Percentiles rank a stretch among this genome's conserved stretches.
phyloP scores from a whole-genome alignment of 2,797 vertebrate genomes.

The Hoplostethus mediterraneus region DNA sequence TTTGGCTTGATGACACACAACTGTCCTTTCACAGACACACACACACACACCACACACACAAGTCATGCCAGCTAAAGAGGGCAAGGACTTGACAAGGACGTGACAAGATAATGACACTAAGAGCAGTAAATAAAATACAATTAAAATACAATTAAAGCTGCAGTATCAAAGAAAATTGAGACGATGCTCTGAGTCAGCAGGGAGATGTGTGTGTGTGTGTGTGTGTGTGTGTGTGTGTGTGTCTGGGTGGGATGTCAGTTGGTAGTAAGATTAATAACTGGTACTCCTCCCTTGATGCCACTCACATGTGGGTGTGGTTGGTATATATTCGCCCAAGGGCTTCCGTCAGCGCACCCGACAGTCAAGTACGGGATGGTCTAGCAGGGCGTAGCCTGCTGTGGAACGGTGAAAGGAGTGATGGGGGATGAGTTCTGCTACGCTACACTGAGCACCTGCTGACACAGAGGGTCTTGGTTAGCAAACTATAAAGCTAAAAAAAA shows the following conservation, averaged over 20 bases:
- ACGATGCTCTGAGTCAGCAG: conserved; percentile 35
- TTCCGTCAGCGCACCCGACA: conserved; percentile 20
- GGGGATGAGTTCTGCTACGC: neutral
- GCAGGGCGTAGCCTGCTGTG: conserved; percentile 1
- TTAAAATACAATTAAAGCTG: conserved; percentile 31
- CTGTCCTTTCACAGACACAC: conserved; percentile 39
- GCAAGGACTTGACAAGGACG: neutral
- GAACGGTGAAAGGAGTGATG: neutral
- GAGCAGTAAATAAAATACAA: conserved; percentile 32
- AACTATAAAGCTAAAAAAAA: neutral
- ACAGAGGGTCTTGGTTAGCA: neutral
- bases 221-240: conserved; percentile 5
- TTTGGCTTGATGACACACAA: conserved; percentile 12
- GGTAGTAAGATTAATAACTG: conserved; percentile 4
- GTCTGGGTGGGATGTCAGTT: conserved; percentile 12
- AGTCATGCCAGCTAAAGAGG: neutral
- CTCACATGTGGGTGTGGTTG: conserved; percentile 54
- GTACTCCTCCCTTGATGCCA: conserved; percentile 25
- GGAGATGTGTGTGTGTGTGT: conserved; percentile 1
- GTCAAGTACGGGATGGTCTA: conserved; percentile 15
- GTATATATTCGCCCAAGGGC: conserved; percentile 5
- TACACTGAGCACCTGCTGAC: neutral
- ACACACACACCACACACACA: conserved; percentile 15
- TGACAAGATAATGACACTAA: conserved; percentile 44
- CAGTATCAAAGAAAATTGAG: neutral